Conservation (phyloP, 2,113 vertebrate genomes). For the Mixornis gularis region DNA sequence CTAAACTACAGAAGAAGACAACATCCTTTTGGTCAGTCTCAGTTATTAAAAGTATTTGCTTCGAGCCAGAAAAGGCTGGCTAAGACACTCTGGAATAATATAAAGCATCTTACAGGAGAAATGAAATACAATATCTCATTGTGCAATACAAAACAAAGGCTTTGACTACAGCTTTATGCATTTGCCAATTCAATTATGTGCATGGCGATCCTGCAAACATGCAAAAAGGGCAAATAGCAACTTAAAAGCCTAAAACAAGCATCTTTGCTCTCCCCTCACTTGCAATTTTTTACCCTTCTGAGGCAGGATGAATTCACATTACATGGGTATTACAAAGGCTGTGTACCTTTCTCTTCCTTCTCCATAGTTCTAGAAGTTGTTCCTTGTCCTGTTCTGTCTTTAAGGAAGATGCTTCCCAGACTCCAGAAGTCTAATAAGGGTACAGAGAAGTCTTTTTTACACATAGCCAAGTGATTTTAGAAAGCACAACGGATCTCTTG, state of each 20-base stretch:
- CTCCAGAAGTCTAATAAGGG: background rate
- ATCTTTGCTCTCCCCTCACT: background rate
- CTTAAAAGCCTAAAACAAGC: background rate
- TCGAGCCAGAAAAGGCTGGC: conserved; percentile 40
- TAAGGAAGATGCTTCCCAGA: background rate
- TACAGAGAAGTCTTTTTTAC: background rate
- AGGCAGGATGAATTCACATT: background rate
- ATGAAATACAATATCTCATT: background rate
- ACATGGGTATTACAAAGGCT: background rate
- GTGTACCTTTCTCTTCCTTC: background rate
- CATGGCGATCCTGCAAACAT: background rate
- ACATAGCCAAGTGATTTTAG: background rate
- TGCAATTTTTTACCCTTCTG: background rate
- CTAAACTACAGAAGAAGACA: conserved; percentile 58
- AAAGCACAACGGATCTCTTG: background rate
- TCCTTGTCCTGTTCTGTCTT: background rate
- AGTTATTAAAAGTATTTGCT: conserved; percentile 64
- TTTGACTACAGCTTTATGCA: background rate
- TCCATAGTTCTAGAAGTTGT: background rate
- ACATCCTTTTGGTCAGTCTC: conserved; percentile 58
- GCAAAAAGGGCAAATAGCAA: background rate
- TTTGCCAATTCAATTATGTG: background rate
- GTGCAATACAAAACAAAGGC: conserved; percentile 12
- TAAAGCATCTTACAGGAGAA: conserved; percentile 29
- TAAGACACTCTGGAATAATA: conserved; percentile 22